Conservation (phyloP, 2,888 invertebrate species). For the Drosophila mimica region DNA sequence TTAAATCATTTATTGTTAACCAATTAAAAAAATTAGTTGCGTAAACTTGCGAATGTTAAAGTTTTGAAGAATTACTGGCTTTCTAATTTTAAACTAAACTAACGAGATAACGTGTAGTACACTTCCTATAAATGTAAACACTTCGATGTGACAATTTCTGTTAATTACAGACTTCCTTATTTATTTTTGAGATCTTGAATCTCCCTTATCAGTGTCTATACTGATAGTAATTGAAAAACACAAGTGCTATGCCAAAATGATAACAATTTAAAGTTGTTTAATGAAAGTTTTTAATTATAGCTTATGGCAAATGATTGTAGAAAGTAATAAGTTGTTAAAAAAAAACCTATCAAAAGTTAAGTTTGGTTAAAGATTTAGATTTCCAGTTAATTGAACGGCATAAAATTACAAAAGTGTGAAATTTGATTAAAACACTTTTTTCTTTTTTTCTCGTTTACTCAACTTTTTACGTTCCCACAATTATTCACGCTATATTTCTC, state of each 20-base stretch:
- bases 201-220: slow-evolving; percentile 11
- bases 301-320: slow-evolving; percentile 14
- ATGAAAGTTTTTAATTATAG: slow-evolving; percentile 32
- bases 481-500: slow-evolving; percentile 5
- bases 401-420: slow-evolving; percentile 31
- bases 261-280: slow-evolving; percentile 26
- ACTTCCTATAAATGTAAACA: neutral
- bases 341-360: neutral
- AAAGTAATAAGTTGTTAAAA: neutral
- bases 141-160: neutral
- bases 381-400: neutral
- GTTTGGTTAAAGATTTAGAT: neutral
- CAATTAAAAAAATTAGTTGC: neutral
- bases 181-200: neutral
- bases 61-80: neutral
- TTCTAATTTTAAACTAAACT: slow-evolving; percentile 1
- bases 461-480: slow-evolving; percentile 21
- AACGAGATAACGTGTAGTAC: neutral
- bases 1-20: neutral
- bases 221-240: neutral
- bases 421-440: slow-evolving; percentile 22
- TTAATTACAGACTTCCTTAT: neutral
- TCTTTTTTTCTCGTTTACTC: neutral
- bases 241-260: slow-evolving; percentile 16
- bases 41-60: neutral